Percentiles rank a stretch among this genome's conserved stretches.
Conservation (phyloP, 2,113 vertebrate genomes). For the Cavia porcellus region DNA sequence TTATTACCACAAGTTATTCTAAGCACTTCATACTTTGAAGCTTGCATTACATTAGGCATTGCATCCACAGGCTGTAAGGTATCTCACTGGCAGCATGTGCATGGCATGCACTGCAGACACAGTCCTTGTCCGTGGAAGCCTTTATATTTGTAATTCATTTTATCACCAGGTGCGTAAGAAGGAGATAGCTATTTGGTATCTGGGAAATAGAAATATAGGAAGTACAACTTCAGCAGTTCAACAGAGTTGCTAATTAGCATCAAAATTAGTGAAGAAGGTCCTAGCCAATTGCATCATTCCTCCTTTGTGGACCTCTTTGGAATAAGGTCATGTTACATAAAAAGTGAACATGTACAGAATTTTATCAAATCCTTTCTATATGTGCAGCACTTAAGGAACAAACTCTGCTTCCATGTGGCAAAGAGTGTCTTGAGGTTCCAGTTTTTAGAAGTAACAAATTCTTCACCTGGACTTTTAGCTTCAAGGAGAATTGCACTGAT, state of each 20-base stretch:
- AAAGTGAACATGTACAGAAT: not conserved
- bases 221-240: not conserved
- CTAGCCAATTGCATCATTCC: not conserved
- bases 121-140: not conserved
- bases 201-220: not conserved
- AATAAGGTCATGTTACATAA: not conserved
- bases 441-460: not conserved
- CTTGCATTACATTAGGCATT: not conserved
- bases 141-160: constrained; percentile 20
- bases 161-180: not conserved
- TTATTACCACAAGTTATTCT: constrained; percentile 56
- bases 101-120: too few relatives aligned
- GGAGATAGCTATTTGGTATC: not conserved
- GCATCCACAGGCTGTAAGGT: not conserved
- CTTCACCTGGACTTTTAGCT: not conserved
- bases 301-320: not conserved
- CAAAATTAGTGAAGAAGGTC: not conserved
- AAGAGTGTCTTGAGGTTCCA: not conserved
- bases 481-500: not conserved
- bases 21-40: constrained; percentile 55
- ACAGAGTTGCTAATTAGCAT: not conserved
- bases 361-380: not conserved
- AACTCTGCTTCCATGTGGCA: not conserved
- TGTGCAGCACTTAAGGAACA: not conserved
- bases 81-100: not conserved